phyloP scores from a whole-genome alignment of 2,888 invertebrate genomes.

The Bombyx huttoni region DNA sequence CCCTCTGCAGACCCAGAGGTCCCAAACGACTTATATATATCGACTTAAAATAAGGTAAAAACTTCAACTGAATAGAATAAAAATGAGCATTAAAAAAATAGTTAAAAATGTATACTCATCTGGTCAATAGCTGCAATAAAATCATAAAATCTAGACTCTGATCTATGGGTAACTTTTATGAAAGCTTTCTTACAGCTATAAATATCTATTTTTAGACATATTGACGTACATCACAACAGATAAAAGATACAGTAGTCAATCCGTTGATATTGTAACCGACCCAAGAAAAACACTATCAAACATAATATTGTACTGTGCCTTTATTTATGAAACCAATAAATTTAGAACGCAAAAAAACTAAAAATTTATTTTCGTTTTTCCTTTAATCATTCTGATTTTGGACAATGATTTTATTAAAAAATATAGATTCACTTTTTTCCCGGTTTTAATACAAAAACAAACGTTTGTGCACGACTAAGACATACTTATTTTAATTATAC shows the following conservation, averaged over 20 bases:
- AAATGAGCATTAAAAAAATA: background rate
- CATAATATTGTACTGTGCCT: constrained; percentile 12
- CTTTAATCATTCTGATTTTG: too few species aligned
- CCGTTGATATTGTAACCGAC: constrained; percentile 16
- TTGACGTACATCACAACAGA: constrained; percentile 18
- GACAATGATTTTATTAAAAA: too few species aligned
- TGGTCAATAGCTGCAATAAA: background rate
- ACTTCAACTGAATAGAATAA: background rate
- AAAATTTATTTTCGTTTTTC: too few species aligned
- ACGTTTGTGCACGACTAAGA: too few species aligned
- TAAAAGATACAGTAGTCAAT: constrained; percentile 16
- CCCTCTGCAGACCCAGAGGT: too few species aligned
- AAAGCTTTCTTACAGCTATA: constrained; percentile 9
- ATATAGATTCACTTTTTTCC: too few species aligned
- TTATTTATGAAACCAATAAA: background rate
- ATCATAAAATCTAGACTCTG: background rate
- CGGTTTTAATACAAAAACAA: too few species aligned
- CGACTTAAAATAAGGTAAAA: too few species aligned
- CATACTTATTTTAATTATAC: too few species aligned
- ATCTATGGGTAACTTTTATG: constrained; percentile 6
- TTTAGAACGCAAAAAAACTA: too few species aligned
- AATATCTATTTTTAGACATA: constrained; percentile 18
- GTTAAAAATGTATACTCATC: background rate
- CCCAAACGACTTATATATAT: too few species aligned
- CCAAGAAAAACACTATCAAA: constrained; percentile 22